Percentiles rank a stretch among this genome's conserved stretches.
These are phyloP conservation scores for Himalopsyche phryganea DNA, from an alignment of 1,140 invertebrate species.

Conservation along the genomic window DNA sequence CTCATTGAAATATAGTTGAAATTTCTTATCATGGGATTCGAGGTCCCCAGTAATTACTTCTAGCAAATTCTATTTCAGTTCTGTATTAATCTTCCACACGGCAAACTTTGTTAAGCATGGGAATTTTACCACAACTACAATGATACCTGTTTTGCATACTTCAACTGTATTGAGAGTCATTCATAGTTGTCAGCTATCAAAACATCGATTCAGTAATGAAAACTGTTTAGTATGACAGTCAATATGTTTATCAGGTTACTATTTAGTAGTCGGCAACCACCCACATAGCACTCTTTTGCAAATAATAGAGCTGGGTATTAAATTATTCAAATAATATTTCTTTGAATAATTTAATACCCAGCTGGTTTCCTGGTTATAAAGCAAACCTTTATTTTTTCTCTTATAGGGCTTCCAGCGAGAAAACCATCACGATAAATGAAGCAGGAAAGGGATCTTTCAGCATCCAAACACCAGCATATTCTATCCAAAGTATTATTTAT, in stretches of 20 bases:
- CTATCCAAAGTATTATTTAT: constrained; percentile 28
- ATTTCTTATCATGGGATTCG: no score
- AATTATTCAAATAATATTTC: not conserved
- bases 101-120: no score
- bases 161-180: no score
- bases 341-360: not conserved
- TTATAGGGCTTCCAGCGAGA: not conserved
- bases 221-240: no score
- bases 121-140: no score
- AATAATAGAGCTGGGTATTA: not conserved
- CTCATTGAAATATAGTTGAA: no score
- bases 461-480: constrained; percentile 18
- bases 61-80: no score
- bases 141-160: no score
- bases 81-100: no score
- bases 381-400: constrained; percentile 6
- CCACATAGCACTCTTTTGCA: not conserved
- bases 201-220: no score
- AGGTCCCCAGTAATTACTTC: no score
- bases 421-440: constrained; percentile 24
- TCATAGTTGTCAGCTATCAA: no score
- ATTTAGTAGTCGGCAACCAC: not conserved
- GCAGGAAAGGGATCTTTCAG: constrained; percentile 11
- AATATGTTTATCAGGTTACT: not conserved
- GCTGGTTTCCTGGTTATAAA: not conserved